Evolutionary conservation across 2,113 vertebrate genomes (phyloP).

Genomic region (Peromyscus leucopus): DNA sequence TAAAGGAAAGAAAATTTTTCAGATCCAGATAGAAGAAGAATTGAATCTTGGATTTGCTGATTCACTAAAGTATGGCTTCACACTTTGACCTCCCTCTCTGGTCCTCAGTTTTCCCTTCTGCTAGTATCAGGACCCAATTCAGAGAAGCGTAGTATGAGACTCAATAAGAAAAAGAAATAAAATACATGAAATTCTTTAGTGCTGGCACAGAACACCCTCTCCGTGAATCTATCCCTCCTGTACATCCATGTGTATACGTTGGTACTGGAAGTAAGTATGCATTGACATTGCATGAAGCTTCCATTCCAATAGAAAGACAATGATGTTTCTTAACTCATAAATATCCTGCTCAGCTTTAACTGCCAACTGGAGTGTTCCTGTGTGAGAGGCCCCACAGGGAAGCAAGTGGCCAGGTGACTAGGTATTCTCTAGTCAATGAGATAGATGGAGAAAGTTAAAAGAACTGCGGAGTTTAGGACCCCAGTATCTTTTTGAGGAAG

Average conservation of each 20-base stretch:
- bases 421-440: background rate
- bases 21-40: background rate
- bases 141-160: background rate
- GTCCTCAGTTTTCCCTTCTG: background rate
- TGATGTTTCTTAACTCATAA: no score
- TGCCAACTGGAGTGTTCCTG: background rate
- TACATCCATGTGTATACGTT: background rate
- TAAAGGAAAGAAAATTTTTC: background rate
- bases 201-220: background rate
- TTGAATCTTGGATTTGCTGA: background rate
- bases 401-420: background rate
- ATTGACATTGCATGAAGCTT: background rate
- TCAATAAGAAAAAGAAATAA: background rate
- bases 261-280: no score
- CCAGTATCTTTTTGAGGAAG: background rate
- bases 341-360: no score
- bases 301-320: background rate
- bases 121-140: background rate
- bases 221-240: fast-evolving
- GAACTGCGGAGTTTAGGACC: background rate
- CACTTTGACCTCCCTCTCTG: background rate
- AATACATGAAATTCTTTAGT: background rate
- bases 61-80: background rate
- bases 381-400: background rate
- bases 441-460: background rate